Evolutionary conservation across 1,140 invertebrate genomes (phyloP), one percentile per base, ranked within the genome.

Genomic region (Penaeus japonicus): DNA sequence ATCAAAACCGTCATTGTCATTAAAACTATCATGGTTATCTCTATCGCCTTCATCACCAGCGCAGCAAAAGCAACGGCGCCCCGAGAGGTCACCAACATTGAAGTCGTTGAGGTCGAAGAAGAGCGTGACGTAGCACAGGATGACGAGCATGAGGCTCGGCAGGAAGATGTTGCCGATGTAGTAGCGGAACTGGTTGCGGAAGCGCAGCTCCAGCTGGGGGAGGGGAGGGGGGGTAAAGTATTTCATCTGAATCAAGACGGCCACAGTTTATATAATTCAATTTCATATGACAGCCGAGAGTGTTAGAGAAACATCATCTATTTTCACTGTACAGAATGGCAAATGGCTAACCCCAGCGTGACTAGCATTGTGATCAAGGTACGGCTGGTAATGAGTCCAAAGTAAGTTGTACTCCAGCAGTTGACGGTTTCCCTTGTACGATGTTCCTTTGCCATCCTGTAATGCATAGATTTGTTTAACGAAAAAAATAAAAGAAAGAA

Each of bases 121-220:
- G 53, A 88, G 57, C 22, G 59, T 65, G 22, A 81, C 54, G 59
- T 81, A 81, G 27, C 81, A 87, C 5, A 90, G 73, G 39, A 87
- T 80, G 10, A 85, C 89, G 18, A 85, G 55, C 55, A 90, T 83
- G 17, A 90, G 12, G 27, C 81, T 88, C 5, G 89, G 89, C 47
- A 88, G 24, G 32, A 90, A 84, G 20, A 81, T 87, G 73, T 90
- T 90, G 22, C 82, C 89, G 20, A 90, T 85, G 75, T 90, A 90
- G 82, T 90, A 90, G 17, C 85, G 83, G 30, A 88, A 90, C 47
- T 88, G 89, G 53, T 90, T 90, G n/a, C 79, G 75, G 81, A 90
- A 90, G 7, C 27, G 24, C 7, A 89, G 27, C 30, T 57, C 24
- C 20, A 81, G 59, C 73, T 87, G 84, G 32, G 32, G 39, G 10